These are phyloP conservation scores for Pygocentrus nattereri DNA, from an alignment of 2,797 vertebrate genomes.

Conservation along the genomic window DNA sequence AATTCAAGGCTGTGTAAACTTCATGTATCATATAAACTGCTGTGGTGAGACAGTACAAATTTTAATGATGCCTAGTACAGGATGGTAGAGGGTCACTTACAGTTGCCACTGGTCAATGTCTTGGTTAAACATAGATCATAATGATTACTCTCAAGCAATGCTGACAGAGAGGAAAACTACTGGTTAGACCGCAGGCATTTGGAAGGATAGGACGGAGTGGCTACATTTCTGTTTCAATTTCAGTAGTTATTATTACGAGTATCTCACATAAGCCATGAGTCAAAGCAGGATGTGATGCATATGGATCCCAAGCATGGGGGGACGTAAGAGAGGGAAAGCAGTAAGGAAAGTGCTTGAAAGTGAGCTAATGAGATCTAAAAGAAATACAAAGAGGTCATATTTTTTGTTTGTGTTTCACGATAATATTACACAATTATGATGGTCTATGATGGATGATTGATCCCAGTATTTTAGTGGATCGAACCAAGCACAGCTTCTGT, in stretches of 20 bases:
- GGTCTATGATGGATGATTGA: too few relatives aligned
- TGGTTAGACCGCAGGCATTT: constrained; percentile 1
- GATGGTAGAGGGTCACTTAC: neutral
- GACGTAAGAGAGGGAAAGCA: neutral
- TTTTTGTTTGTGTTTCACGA: neutral
- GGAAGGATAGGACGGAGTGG: neutral
- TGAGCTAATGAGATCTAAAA: neutral
- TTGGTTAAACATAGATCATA: constrained; percentile 27
- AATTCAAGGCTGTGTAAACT: neutral
- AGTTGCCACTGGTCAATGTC: constrained; percentile 2
- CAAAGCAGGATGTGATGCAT: neutral
- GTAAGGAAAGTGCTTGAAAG: neutral
- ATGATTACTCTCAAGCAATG: constrained; percentile 19
- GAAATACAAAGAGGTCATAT: neutral
- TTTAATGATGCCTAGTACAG: neutral
- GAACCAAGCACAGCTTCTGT: too few relatives aligned
- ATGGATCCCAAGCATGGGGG: neutral
- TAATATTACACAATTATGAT: too few relatives aligned
- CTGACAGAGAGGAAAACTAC: constrained; percentile 2
- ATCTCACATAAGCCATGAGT: neutral
- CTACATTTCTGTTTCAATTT: constrained; percentile 5
- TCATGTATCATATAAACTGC: neutral
- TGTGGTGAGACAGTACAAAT: neutral
- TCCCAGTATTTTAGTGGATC: too few relatives aligned
- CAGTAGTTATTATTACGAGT: neutral